These are phyloP conservation scores for Psophia crepitans DNA, from an alignment of 2,113 vertebrate genomes.

Conservation along the genomic window DNA sequence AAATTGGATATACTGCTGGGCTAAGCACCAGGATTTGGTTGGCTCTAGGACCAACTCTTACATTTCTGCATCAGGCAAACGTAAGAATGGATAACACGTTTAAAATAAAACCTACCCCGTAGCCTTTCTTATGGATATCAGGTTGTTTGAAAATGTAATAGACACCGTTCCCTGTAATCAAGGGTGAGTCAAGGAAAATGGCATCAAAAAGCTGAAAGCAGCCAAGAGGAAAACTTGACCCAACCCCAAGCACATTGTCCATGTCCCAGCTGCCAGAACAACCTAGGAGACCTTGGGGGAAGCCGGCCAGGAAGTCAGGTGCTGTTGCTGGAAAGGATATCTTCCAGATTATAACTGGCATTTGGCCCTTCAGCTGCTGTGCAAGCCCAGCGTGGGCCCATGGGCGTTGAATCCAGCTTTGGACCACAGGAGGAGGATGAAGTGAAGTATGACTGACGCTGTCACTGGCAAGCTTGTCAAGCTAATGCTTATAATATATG, in stretches of 20 bases:
- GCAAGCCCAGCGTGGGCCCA: not conserved
- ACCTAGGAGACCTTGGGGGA: not conserved
- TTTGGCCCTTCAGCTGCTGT: conserved; percentile 53
- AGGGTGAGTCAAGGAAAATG: conserved; percentile 65
- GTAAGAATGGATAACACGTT: not conserved
- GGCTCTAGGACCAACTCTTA: conserved; percentile 38
- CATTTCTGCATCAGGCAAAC: conserved; percentile 53
- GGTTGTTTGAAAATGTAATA: conserved; percentile 62
- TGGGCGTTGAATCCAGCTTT: conserved; percentile 35
- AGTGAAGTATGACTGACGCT: conserved; percentile 13
- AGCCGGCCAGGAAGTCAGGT: conserved; percentile 57
- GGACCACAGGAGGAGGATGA: conserved; percentile 43
- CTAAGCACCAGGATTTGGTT: conserved; percentile 52
- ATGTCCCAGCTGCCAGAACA: conserved; percentile 50
- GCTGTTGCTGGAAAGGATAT: conserved; percentile 25
- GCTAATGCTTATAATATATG: conserved; percentile 9
- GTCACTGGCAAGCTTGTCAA: conserved; percentile 29
- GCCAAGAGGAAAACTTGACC: conserved; percentile 56
- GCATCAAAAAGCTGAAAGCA: conserved; percentile 43
- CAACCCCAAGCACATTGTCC: not conserved
- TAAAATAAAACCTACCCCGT: conserved; percentile 44
- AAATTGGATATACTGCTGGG: conserved; percentile 52
- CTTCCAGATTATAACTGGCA: conserved; percentile 43
- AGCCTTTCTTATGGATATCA: conserved; percentile 51
- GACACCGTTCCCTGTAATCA: conserved; percentile 38